phyloP scores from a whole-genome alignment of 2,888 invertebrate genomes.

The Ethmia dodecea region DNA sequence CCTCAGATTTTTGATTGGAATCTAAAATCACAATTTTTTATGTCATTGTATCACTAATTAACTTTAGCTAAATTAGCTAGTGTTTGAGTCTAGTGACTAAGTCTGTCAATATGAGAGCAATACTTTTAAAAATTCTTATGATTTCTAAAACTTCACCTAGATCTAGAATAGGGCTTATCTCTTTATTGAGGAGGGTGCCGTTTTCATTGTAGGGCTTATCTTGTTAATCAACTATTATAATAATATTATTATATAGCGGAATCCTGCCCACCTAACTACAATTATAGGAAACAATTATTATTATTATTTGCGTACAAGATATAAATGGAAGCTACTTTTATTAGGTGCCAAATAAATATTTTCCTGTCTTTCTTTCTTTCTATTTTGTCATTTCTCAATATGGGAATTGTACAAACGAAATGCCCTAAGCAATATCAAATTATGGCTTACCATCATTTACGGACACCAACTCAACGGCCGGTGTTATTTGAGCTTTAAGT shows the following conservation, averaged over 20 bases:
- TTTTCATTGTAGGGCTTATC: too few species aligned
- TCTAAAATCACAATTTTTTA: background rate
- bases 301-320: background rate
- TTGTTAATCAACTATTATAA: too few species aligned
- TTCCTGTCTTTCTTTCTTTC: background rate
- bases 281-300: background rate
- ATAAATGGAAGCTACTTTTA: background rate
- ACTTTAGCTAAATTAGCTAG: background rate
- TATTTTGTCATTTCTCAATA: too few species aligned
- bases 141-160: too few species aligned
- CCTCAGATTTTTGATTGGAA: background rate
- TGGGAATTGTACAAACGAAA: too few species aligned
- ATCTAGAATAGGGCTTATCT: too few species aligned
- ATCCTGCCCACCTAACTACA: background rate
- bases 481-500: conserved; percentile 49
- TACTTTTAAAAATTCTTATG: too few species aligned
- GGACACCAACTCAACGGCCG: conserved; percentile 53
- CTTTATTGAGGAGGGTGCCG: too few species aligned
- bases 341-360: background rate
- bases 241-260: too few species aligned
- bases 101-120: background rate
- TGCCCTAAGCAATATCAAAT: background rate
- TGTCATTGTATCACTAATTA: background rate
- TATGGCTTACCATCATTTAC: conserved; percentile 34
- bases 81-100: background rate